These are phyloP conservation scores for Oryzias celebensis DNA, from an alignment of 2,113 vertebrate genomes.

Conservation along the genomic window DNA sequence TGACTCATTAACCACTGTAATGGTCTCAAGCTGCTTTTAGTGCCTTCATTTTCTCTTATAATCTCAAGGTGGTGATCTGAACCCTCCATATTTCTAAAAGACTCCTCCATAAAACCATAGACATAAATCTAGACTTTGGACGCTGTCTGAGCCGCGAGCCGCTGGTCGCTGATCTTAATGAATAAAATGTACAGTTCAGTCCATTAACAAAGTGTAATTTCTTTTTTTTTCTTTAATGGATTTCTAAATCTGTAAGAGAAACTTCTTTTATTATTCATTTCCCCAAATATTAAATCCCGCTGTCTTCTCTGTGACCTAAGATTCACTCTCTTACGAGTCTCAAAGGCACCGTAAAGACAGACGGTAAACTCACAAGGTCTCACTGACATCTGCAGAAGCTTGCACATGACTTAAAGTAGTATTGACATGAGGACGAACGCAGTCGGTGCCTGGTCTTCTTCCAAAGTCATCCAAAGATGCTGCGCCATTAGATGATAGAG, in stretches of 20 bases:
- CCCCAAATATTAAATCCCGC: constrained; percentile 15
- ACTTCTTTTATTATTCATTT: constrained; percentile 25
- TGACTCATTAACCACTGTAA: neutral
- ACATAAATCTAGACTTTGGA: constrained; percentile 28
- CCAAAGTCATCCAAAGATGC: constrained; percentile 52
- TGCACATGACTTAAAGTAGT: constrained; percentile 44
- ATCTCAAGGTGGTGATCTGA: constrained; percentile 34
- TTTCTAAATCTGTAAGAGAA: constrained; percentile 24
- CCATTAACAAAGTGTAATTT: constrained; percentile 40
- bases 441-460: constrained; percentile 32
- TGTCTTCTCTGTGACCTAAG: constrained; percentile 32
- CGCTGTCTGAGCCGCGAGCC: constrained; percentile 15
- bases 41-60: constrained; percentile 20
- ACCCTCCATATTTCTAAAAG: constrained; percentile 1
- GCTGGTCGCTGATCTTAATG: constrained; percentile 12
- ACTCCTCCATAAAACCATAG: constrained; percentile 21
- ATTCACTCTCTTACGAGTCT: constrained; percentile 43
- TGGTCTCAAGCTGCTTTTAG: constrained; percentile 19
- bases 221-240: constrained; percentile 30
- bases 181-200: constrained; percentile 49
- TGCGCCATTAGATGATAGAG: constrained; percentile 22
- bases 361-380: constrained; percentile 42
- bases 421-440: constrained; percentile 30
- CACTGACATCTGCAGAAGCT: constrained; percentile 34
- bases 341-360: constrained; percentile 47